Conservation (phyloP, 2,113 vertebrate species). For the Strix aluco region DNA sequence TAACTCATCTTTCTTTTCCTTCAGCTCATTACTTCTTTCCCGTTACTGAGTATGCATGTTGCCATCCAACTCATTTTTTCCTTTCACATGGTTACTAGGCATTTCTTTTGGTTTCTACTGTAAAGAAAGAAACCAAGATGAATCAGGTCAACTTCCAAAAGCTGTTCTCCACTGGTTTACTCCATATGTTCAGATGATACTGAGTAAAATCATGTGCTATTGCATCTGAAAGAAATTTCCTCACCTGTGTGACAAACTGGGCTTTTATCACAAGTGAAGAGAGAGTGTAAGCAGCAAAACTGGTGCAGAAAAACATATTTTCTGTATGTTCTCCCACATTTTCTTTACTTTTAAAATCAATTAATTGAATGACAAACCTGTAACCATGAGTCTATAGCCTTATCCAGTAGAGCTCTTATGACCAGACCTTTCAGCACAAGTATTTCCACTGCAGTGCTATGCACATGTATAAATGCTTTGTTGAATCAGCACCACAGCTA, state of each 20-base stretch:
- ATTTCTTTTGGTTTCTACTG: background rate
- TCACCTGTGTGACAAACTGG: background rate
- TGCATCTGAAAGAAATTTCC: background rate
- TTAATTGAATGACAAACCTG: background rate
- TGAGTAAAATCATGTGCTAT: background rate
- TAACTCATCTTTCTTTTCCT: background rate
- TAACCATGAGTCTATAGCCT: background rate
- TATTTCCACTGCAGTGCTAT: background rate
- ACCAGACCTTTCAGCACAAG: background rate
- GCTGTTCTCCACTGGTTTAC: background rate
- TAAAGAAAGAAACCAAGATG: background rate
- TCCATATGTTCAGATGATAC: background rate
- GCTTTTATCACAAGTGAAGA: background rate
- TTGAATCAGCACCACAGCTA: background rate
- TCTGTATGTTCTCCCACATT: background rate
- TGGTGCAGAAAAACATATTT: background rate
- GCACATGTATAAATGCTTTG: background rate
- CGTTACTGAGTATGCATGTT: background rate
- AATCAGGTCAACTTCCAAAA: background rate
- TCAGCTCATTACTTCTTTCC: background rate
- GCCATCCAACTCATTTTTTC: background rate
- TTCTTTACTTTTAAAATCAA: background rate
- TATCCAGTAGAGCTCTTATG: background rate
- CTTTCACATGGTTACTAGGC: background rate
- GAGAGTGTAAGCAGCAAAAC: background rate